Evolutionary conservation across 92 coral and sea anemone genomes (phyloP), one percentile per base, ranked within the genome.

Genomic region (Zoanthus solanderi): DNA sequence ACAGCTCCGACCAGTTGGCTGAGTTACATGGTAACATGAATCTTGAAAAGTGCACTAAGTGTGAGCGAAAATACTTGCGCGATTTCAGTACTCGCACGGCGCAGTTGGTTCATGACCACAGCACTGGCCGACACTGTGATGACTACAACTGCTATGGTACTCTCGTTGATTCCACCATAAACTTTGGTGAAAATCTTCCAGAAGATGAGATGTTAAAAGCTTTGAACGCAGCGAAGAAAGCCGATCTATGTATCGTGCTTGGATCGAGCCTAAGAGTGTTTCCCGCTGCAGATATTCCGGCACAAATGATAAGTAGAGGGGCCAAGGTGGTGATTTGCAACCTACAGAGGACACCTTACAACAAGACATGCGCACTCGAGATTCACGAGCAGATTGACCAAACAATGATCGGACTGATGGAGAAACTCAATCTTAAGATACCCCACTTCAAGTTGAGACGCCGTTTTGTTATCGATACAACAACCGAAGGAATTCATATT

Each of bases 141-240:
- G 83, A 92, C 65, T 54, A 69, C 46, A 90, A 78, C 60, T 92
- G 95, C 79, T 84, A 46, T 15, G 95, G 95, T 42, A 71, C 52
- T 34, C 91, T 92, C 17, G 82, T 87, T 11, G 95, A 92, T 83
- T 84, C 92, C 76, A 92, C 88, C 58, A 90, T 92, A 78, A 90
- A 92, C 80, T 93, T 93, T 88, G 95, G 95, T 1, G 95, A 93
- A 78, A 85, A 46, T 18, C 90, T 93, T 46, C 95, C 95, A n/a
- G 72, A 75, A 66, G 72, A 88, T 76, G 95, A 93, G 47, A 17
- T 93, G 71, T 65, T 80, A 28, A 81, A 87, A 57, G 87, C 93
- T 11, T 91, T 83, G 46, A 29, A 85, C 12, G 92, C 85, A 61
- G 88, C 87, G 0, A 2, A 78, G 47, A 91, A 72, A 79, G 84